Conservation (phyloP, 2,888 invertebrate species). For the Drosophila pseudotakahashii region DNA sequence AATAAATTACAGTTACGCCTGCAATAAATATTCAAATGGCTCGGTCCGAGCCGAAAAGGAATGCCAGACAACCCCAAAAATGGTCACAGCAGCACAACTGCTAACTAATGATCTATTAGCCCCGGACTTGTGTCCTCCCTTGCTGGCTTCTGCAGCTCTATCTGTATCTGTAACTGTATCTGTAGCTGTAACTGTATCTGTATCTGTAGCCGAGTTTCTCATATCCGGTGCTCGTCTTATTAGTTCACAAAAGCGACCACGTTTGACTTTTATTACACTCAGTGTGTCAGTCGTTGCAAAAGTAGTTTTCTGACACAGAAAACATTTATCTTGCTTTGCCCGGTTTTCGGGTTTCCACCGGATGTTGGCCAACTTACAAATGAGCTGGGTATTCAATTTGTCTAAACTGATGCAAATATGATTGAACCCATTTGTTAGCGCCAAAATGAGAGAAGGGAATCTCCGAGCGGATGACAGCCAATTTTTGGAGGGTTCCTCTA, state of each 20-base stretch:
- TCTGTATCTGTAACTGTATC: background rate
- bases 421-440: slow-evolving; percentile 58
- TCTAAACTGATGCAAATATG: slow-evolving; percentile 51
- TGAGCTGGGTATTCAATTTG: slow-evolving; percentile 62
- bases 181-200: background rate
- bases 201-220: slow-evolving; percentile 24
- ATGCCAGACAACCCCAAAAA: slow-evolving; percentile 51
- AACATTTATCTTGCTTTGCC: slow-evolving; percentile 47
- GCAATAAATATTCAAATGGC: slow-evolving; percentile 80
- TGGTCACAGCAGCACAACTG: slow-evolving; percentile 58
- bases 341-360: slow-evolving; percentile 21
- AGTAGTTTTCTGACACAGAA: slow-evolving; percentile 40
- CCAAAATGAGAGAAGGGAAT: slow-evolving; percentile 20
- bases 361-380: slow-evolving; percentile 49
- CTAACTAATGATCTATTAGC: slow-evolving; percentile 78
- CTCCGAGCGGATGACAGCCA: slow-evolving; percentile 15
- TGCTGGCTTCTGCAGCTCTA: background rate
- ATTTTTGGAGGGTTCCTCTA: slow-evolving; percentile 2
- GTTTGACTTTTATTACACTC: slow-evolving; percentile 69
- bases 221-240: slow-evolving; percentile 68
- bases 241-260: slow-evolving; percentile 67
- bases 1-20: slow-evolving; percentile 82
- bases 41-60: slow-evolving; percentile 36
- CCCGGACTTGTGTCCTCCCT: slow-evolving; percentile 41
- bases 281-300: slow-evolving; percentile 22